A percentile compares a stretch with the other conserved stretches of the same genome.
Conservation (phyloP, 2,888 invertebrate genomes). For the Leptopilina syphax region DNA sequence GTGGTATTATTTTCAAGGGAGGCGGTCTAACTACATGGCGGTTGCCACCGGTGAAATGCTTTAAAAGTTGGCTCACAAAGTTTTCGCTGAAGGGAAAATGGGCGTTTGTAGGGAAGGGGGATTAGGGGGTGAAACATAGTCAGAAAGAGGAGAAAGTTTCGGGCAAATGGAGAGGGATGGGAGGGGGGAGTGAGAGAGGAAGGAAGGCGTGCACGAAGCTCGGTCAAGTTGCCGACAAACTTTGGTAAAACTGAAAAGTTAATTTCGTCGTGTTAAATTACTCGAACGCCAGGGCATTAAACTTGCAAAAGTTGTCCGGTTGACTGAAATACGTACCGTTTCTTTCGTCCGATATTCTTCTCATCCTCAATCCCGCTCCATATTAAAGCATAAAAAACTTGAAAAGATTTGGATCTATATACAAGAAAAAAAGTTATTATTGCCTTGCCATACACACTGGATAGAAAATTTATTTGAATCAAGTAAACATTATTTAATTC, state of each 20-base stretch:
- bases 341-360: constrained; percentile 47
- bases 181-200: neutral
- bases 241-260: constrained; percentile 76
- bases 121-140: constrained; percentile 21
- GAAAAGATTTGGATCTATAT: constrained; percentile 17
- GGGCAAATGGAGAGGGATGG: neutral
- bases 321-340: constrained; percentile 70
- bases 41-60: constrained; percentile 70
- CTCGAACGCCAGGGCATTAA: constrained; percentile 73
- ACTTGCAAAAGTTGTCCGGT: constrained; percentile 72
- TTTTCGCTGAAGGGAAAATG: constrained; percentile 49
- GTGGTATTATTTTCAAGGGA: constrained; percentile 65
- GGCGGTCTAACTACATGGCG: constrained; percentile 60
- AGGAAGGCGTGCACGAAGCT: constrained; percentile 48
- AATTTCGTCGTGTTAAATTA: constrained; percentile 75
- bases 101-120: constrained; percentile 44
- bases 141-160: constrained; percentile 45
- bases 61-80: constrained; percentile 68
- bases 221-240: constrained; percentile 72
- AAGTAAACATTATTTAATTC: too few species aligned
- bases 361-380: constrained; percentile 50
- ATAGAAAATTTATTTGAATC: too few species aligned
- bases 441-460: neutral
- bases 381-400: constrained; percentile 48
- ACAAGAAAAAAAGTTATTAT: neutral